These are phyloP conservation scores for Phengaris arion DNA, from an alignment of 2,888 invertebrate species.

Conservation along the genomic window DNA sequence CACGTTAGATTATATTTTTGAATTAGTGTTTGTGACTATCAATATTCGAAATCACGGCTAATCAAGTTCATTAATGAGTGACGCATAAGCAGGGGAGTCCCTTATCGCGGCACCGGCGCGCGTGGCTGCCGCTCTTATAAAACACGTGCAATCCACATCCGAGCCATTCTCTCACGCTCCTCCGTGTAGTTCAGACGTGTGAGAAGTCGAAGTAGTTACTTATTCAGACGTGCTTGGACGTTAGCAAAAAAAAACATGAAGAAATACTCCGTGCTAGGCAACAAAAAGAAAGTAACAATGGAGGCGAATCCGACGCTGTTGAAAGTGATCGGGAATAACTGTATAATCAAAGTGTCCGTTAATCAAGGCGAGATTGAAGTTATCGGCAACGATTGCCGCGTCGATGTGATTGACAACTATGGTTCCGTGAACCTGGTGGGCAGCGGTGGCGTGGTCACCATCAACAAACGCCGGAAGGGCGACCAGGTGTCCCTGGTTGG, in stretches of 20 bases:
- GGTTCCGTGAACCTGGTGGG: conserved; percentile 68
- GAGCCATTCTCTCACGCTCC: conserved; percentile 45
- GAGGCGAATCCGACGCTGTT: conserved; percentile 60
- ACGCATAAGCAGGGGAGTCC: conserved; percentile 48
- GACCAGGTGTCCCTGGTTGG: conserved; percentile 65
- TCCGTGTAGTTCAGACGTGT: conserved; percentile 35
- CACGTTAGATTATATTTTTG: conserved; percentile 9
- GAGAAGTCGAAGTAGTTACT: background rate
- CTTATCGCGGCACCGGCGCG: conserved; percentile 43
- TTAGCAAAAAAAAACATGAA: conserved; percentile 56
- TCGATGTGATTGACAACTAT: conserved; percentile 63
- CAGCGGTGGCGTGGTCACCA: conserved; percentile 58
- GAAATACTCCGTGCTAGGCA: conserved; percentile 68
- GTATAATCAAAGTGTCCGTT: conserved; percentile 59
- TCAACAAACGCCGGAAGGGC: conserved; percentile 58
- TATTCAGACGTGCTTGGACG: background rate
- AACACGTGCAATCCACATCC: conserved; percentile 42
- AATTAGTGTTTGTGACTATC: background rate
- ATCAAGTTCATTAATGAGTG: conserved; percentile 44
- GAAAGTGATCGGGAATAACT: conserved; percentile 69
- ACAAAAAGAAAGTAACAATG: conserved; percentile 76
- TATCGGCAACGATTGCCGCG: conserved; percentile 67
- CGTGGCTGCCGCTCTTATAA: conserved; percentile 42
- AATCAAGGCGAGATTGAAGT: conserved; percentile 73
- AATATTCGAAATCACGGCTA: conserved; percentile 24